Evolutionary conservation across 2,888 invertebrate genomes (phyloP).

Genomic region (Mesorhabditis sp.): DNA sequence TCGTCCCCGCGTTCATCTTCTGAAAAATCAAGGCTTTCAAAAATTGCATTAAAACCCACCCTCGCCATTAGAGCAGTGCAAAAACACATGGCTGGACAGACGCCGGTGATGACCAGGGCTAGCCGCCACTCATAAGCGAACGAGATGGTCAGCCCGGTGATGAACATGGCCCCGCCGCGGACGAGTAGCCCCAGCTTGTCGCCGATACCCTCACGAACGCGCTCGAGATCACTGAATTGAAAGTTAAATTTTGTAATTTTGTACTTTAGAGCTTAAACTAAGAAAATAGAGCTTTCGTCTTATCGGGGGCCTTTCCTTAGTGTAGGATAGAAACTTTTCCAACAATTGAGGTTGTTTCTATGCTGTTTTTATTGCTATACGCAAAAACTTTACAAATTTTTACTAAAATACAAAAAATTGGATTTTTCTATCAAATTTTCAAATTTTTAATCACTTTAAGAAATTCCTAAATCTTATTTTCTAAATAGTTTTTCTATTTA

Average conservation of each 20-base stretch:
- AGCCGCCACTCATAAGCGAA: neutral
- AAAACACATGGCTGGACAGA: constrained; percentile 26
- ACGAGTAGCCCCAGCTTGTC: neutral
- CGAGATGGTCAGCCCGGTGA: neutral
- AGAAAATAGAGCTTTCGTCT: too few species aligned
- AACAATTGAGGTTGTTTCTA: too few species aligned
- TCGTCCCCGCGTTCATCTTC: constrained; percentile 36
- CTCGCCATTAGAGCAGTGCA: constrained; percentile 34
- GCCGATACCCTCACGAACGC: constrained; percentile 3
- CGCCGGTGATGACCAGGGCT: constrained; percentile 15
- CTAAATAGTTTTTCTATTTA: too few species aligned
- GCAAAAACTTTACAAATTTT: neutral
- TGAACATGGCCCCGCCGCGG: neutral
- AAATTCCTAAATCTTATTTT: too few species aligned
- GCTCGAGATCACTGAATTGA: constrained; percentile 6
- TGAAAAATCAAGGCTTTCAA: constrained; percentile 19
- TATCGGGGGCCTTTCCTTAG: too few species aligned
- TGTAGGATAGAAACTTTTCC: too few species aligned
- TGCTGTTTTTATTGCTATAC: neutral
- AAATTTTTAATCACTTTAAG: too few species aligned
- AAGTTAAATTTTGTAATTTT: too few species aligned
- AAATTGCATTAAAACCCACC: constrained; percentile 13
- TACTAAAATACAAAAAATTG: neutral
- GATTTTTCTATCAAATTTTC: too few species aligned
- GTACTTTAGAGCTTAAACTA: too few species aligned